phyloP scores from a whole-genome alignment of 2,888 invertebrate species.

The Chalcis sispes region DNA sequence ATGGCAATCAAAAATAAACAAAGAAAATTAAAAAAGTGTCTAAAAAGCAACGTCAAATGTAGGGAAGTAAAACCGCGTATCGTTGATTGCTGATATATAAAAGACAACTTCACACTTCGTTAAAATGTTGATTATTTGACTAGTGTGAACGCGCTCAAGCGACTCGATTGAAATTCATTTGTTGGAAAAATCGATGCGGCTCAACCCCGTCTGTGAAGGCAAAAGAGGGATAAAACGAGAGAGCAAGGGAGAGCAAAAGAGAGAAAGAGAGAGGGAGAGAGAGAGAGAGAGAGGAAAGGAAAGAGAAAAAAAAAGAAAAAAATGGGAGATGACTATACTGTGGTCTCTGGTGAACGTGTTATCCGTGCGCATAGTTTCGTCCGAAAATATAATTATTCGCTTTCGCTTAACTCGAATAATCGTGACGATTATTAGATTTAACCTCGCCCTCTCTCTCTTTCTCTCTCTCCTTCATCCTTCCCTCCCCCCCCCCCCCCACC shows the following conservation, averaged over 20 bases:
- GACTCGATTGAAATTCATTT: constrained; percentile 37
- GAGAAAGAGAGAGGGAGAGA: neutral
- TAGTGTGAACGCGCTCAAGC: neutral
- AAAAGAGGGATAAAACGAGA: too few species aligned
- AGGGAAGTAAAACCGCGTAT: neutral
- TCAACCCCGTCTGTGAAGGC: too few species aligned
- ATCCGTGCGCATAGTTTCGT: neutral
- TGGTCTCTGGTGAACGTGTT: neutral
- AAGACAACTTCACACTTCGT: neutral
- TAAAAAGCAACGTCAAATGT: neutral
- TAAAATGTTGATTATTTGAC: constrained; percentile 18
- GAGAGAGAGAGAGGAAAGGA: neutral
- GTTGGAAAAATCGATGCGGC: constrained; percentile 35
- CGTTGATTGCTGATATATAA: neutral
- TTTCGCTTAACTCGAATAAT: constrained; percentile 44
- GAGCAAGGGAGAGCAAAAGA: neutral
- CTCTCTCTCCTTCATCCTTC: too few species aligned
- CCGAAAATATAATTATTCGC: constrained; percentile 49
- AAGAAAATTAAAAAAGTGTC: neutral
- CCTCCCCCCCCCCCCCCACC: too few species aligned
- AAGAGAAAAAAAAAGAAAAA: too few species aligned
- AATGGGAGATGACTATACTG: too few species aligned
- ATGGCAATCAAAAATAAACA: neutral
- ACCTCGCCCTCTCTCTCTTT: neutral
- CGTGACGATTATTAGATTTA: constrained; percentile 40